phyloP scores from a whole-genome alignment of 2,797 vertebrate species.

The Darevskia mixta region DNA sequence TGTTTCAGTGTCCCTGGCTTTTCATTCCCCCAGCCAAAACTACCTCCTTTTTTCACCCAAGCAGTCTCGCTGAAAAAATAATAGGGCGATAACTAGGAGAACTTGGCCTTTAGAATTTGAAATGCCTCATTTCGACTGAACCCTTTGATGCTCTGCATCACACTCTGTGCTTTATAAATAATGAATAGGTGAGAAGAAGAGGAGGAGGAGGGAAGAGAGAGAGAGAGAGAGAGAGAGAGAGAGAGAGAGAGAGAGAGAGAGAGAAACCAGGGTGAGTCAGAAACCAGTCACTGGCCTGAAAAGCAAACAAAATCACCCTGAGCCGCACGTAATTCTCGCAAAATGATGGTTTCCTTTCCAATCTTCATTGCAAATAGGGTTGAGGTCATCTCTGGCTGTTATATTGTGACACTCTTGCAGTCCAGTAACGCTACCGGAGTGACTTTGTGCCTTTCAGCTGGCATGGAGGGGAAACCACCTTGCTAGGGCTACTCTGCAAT shows the following conservation, averaged over 20 bases:
- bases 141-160: conserved; percentile 45
- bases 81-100: conserved; percentile 9
- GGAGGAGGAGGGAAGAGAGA: no score
- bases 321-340: conserved; percentile 3
- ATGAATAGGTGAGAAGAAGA: conserved; percentile 37
- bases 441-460: conserved; percentile 6
- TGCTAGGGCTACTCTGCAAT: background rate
- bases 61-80: background rate
- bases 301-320: conserved; percentile 25
- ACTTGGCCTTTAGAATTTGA: conserved; percentile 43
- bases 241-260: background rate
- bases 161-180: conserved; percentile 52
- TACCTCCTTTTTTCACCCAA: conserved; percentile 24
- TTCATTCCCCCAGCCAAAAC: conserved; percentile 34
- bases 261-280: conserved; percentile 39
- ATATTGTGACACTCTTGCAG: conserved; percentile 19
- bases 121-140: conserved; percentile 41
- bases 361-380: conserved; percentile 34
- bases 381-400: conserved; percentile 27
- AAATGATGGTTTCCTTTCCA: conserved; percentile 24
- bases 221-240: background rate
- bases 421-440: background rate
- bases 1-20: conserved; percentile 21
- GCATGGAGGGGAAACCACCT: conserved; percentile 7
- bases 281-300: conserved; percentile 43